Base-by-base conservation (phyloP, 2,797 vertebrate genomes). In the Clarias pachynema region DNA sequence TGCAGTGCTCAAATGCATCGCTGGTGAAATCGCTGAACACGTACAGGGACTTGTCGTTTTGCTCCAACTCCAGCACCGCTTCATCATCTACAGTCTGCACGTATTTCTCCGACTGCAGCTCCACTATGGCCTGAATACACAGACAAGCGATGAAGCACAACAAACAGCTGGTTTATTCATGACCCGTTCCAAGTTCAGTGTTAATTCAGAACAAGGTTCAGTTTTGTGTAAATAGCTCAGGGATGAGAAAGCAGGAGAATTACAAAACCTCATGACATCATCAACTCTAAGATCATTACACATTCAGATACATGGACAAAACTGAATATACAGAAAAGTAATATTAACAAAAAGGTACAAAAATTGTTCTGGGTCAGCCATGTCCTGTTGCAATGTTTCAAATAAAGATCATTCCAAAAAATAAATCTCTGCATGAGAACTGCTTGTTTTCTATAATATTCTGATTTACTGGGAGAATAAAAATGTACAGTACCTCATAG, bases 11-110 rank as follows among this genome's bases (percentile, higher is more conserved):
- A 89, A 99, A 99, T 40, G 93, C 97, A 12, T 77, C 0, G 0
- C 96, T 96, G 90, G 91, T 94, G 86, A 99, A 99, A 88, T 93
- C 94, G 89, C 95, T 97, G 91, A 98, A 99, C 79, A 99, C 95
- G 89, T 97, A 99, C 89, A 99, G 94, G 7, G 98, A 97, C 87
- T 94, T 97, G 90, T 99, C 98, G 88, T 96, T 97, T 86, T 97
- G 94, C 62, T 96, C 94, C 93, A 98, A 93, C 34, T 40, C 87
- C 65, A 98, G 90, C 2, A 95, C 95, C 10, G 93, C 88, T 85
- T 95, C 94, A 88, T 98, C 97, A 83, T 96, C 93, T 44, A 99
- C 89, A 66, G 91, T 93, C 89, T 97, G 97, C 16, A 99, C 92
- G 89, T 96, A 95, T 60, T 98, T 96, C 91, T 98, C 96, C 72